Evolutionary conservation across 2,888 invertebrate genomes (phyloP), one percentile per base, ranked within the genome.

Genomic region (Platycheirus rosarum): DNA sequence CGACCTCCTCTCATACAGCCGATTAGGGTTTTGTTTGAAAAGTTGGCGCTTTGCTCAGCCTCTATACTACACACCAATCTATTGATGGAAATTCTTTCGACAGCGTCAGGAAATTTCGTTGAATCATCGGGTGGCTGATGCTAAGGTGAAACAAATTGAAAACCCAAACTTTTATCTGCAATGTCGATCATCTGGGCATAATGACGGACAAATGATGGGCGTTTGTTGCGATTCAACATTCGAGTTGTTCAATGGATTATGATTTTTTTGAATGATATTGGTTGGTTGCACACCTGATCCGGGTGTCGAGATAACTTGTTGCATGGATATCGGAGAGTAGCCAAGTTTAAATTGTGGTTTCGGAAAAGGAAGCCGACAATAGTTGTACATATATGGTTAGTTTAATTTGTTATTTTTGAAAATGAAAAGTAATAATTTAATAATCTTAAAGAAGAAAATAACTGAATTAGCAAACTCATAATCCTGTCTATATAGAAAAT

Each of bases 201-300:
- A 51, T 79, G 75, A 80, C 79, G 70, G 79, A 70, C 79, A 80
- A 80, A 80, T 80, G 79, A 80, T 80, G 79, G 79, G 75, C 75
- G 75, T 60, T 74, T 53, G 68, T 53, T 66, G 51, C 49, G 51
- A 2, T 40, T 79, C 42, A 42, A 37, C 49, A 74, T 32, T 69
- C 32, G 69, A 79, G 74, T 57, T 74, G 74, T 55, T 69, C 46
- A 14, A 37, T 20, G 44, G 53, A 23, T 51, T 48, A 18, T 14
- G 29, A 5, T 32, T 13, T 13, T 9, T 29, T 40, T 14, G 20
- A 0, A 14, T 26, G 14, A 0, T 18, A 26, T 57, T 49, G 26
- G 63, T 18, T 26, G 63, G 37, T 9, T 9, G 53, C 57, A 65
- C 65, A 75, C 70, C 51, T 65, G 79, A 80, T 70, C 51, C 26